Conservation (phyloP, 2,113 vertebrate genomes). For the Cisticola juncidis region DNA sequence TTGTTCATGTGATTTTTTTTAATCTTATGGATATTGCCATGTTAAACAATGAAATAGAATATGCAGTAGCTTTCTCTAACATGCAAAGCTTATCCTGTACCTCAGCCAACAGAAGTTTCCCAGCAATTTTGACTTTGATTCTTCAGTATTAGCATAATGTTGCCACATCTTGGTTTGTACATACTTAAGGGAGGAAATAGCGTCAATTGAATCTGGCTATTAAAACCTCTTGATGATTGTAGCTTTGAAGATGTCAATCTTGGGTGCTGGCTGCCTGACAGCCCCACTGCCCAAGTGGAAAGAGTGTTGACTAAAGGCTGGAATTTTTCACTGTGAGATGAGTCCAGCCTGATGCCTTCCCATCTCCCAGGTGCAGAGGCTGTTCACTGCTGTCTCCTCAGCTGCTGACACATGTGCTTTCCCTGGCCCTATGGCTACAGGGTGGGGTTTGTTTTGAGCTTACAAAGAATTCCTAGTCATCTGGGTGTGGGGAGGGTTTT, state of each 20-base stretch:
- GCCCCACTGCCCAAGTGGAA: background rate
- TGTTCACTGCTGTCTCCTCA: background rate
- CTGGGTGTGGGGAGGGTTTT: constrained; percentile 19
- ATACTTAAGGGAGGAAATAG: constrained; percentile 8
- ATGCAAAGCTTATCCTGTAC: background rate
- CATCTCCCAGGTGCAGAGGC: background rate
- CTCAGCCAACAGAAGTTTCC: background rate
- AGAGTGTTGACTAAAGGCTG: background rate
- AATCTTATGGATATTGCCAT: background rate
- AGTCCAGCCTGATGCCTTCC: background rate
- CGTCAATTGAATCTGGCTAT: background rate
- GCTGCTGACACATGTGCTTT: constrained; percentile 27
- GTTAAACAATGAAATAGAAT: background rate
- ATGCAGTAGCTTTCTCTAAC: background rate
- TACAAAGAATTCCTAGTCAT: constrained; percentile 18
- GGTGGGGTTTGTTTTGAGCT: constrained; percentile 51
- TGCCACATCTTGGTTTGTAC: constrained; percentile 5
- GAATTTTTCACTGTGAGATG: background rate
- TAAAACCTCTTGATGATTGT: background rate
- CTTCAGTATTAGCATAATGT: constrained; percentile 11
- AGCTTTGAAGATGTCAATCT: constrained; percentile 10
- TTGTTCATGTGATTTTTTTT: background rate
- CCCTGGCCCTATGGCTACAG: background rate
- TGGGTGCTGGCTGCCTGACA: background rate
- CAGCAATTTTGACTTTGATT: constrained; percentile 43